Evolutionary conservation across 2,797 vertebrate genomes (phyloP), one percentile per base, ranked within the genome.

Genomic region (Spheniscus humboldti): DNA sequence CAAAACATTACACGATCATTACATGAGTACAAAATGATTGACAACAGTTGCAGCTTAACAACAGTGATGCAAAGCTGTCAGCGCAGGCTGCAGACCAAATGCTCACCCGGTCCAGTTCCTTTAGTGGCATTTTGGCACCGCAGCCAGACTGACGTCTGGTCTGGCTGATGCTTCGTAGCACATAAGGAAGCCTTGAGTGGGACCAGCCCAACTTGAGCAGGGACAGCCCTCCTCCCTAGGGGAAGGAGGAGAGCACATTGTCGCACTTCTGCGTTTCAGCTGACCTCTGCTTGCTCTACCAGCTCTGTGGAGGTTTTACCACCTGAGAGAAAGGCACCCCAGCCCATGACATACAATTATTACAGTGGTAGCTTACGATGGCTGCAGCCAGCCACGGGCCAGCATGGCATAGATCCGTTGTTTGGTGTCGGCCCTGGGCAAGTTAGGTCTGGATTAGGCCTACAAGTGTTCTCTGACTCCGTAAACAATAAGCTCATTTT

Each of bases 321-420:
- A 45, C 10, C 18, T 45, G 23, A 68, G 12, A 64, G 13, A 68
- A 69, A 79, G 28, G 31, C 28, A 55, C 6, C 15, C 7, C 47
- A 93, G 39, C 18, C n/a, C 8, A 1, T 15, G 45, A 30, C 48
- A 88, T 28, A 30, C 11, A 74, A 33, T 15, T 74, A 57, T 59
- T 86, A 52, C 8, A 20, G 9, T 12, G 7, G 37, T 25, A 57
- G 17, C 10, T 35, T 73, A 28, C 75, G 31, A 31, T 4, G 45
- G 27, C 47, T 59, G 33, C 89, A 83, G 72, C 25, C 55, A 79
- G 50, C 14, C 55, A 13, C 0, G 0, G n/a, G 24, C 47, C 50
- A 50, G 30, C 59, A 55, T 0, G 0, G 22, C 43, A 62, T 1
- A 66, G 35, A 59, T 78, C 24, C 10, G 2, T 19, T 56, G 25